Percentiles rank a stretch among this genome's conserved stretches.
These are phyloP conservation scores for Akabosia matsudoensis DNA, from an alignment of 1,140 invertebrate genomes.

Conservation along the genomic window DNA sequence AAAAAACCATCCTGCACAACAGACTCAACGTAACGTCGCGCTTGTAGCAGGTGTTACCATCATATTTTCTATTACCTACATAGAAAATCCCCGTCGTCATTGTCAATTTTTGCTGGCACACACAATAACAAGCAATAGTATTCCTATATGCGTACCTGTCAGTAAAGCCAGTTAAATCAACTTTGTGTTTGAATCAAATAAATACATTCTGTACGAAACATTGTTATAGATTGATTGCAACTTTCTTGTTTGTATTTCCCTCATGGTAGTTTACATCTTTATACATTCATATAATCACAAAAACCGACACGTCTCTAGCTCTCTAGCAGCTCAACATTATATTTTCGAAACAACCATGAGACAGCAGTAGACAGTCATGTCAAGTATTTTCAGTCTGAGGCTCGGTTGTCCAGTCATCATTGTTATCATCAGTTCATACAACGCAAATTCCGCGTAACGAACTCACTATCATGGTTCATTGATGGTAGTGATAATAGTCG, in stretches of 20 bases:
- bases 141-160: background rate
- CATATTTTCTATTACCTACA: background rate
- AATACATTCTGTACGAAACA: no score
- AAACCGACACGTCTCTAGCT: no score
- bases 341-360: background rate
- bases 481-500: no score
- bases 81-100: constrained; percentile 14
- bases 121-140: background rate
- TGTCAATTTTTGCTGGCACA: constrained; percentile 14
- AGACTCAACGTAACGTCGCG: background rate
- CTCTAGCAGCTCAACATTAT: background rate
- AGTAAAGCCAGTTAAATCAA: no score
- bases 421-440: background rate
- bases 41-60: background rate
- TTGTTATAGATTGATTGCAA: no score
- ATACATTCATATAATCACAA: no score
- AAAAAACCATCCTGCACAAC: no score
- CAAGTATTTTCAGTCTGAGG: background rate
- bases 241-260: no score
- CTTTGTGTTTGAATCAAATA: no score
- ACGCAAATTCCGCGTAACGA: background rate
- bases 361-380: constrained; percentile 16
- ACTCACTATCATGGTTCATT: no score
- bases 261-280: no score
- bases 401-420: constrained; percentile 7